phyloP scores from a whole-genome alignment of 2,888 invertebrate species.

The Parelbella ahira region DNA sequence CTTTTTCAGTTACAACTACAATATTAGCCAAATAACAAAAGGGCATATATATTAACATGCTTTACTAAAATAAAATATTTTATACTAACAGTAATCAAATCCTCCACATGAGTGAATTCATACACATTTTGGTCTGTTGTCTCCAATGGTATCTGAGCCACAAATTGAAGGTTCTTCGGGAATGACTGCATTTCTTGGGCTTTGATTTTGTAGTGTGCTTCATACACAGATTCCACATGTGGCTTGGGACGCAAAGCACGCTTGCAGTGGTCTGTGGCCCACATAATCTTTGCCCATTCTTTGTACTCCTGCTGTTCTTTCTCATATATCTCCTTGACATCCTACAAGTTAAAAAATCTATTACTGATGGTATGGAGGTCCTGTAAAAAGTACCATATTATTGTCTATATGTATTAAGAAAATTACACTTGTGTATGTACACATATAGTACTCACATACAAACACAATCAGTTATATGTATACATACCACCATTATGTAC shows the following conservation, averaged over 20 bases:
- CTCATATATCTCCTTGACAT: conserved; percentile 45
- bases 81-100: conserved; percentile 53
- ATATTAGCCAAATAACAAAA: too few species aligned
- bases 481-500: too few species aligned
- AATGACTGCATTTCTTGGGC: conserved; percentile 41
- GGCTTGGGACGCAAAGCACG: conserved; percentile 58
- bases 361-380: too few species aligned
- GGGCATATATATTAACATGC: too few species aligned
- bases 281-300: conserved; percentile 59
- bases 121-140: conserved; percentile 31
- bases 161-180: conserved; percentile 49
- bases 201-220: conserved; percentile 52
- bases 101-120: conserved; percentile 39
- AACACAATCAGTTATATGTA: too few species aligned
- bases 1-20: too few species aligned
- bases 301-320: conserved; percentile 58
- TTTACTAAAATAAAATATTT: too few species aligned
- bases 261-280: conserved; percentile 50
- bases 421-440: too few species aligned
- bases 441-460: too few species aligned
- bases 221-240: conserved; percentile 50
- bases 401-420: too few species aligned
- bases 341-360: conserved; percentile 45
- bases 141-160: conserved; percentile 57
- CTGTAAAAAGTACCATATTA: too few species aligned